Evolutionary conservation across 2,888 invertebrate genomes (phyloP).

Genomic region (Physocephala rufipes): DNA sequence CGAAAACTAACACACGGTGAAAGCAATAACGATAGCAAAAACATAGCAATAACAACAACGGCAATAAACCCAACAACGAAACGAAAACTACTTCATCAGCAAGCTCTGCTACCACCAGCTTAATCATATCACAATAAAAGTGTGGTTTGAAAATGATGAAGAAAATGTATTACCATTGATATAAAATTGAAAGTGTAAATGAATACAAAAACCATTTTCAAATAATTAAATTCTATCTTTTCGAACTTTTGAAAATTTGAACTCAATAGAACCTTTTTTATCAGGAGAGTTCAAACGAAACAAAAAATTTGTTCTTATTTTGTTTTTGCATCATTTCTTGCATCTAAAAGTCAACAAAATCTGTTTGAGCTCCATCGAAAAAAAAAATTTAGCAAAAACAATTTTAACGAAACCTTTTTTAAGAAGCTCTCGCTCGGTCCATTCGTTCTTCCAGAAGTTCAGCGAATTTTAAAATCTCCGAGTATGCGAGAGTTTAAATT

Average conservation of each 20-base stretch:
- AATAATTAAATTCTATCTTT: background rate
- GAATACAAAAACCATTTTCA: background rate
- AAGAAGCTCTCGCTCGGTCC: too few species aligned
- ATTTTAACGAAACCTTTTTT: background rate
- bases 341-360: too few species aligned
- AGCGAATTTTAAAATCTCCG: background rate
- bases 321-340: too few species aligned
- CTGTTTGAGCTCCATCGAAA: constrained; percentile 24
- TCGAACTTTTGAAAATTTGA: background rate
- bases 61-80: constrained; percentile 43
- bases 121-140: constrained; percentile 36
- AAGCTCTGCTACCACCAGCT: background rate
- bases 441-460: background rate
- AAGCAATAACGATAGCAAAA: constrained; percentile 41
- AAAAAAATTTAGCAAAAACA: background rate
- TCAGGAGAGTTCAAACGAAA: too few species aligned
- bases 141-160: background rate
- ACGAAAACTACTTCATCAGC: constrained; percentile 6
- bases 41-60: constrained; percentile 41
- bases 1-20: constrained; percentile 40
- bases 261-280: too few species aligned
- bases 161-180: background rate
- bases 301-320: too few species aligned
- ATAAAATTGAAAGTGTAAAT: background rate
- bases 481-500: too few species aligned